Conservation (phyloP, 1,140 invertebrate species). For the Atta colombica region DNA sequence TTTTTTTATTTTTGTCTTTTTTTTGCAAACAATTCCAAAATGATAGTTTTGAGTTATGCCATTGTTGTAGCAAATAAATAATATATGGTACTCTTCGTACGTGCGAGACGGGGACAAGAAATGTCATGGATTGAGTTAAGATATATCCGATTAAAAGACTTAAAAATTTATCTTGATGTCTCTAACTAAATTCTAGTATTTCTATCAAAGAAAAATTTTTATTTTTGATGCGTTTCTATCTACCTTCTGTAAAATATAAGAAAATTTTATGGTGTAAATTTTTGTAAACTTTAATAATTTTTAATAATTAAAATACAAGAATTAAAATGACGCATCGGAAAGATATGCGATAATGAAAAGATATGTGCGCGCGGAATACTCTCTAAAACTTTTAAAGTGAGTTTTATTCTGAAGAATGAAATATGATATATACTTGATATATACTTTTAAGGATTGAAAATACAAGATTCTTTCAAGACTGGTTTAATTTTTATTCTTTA, state of each 20-base stretch:
- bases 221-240: too few relatives aligned
- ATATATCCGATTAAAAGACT: background rate
- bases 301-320: background rate
- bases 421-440: too few relatives aligned
- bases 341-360: background rate
- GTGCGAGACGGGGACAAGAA: slow-evolving; percentile 37
- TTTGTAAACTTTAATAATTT: background rate
- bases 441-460: too few relatives aligned
- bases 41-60: too few relatives aligned
- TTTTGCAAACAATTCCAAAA: too few relatives aligned
- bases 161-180: slow-evolving; percentile 20
- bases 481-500: too few relatives aligned
- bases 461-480: too few relatives aligned
- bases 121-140: slow-evolving; percentile 3
- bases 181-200: background rate
- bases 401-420: too few relatives aligned
- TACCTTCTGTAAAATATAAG: background rate
- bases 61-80: too few relatives aligned
- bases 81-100: background rate
- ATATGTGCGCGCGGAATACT: background rate
- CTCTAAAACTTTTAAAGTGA: too few relatives aligned
- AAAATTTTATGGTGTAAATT: background rate
- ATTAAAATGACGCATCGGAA: background rate
- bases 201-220: too few relatives aligned
- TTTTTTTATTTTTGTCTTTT: too few relatives aligned